Conservation (phyloP, 1,140 invertebrate species). For the Littorina saxatilis region DNA sequence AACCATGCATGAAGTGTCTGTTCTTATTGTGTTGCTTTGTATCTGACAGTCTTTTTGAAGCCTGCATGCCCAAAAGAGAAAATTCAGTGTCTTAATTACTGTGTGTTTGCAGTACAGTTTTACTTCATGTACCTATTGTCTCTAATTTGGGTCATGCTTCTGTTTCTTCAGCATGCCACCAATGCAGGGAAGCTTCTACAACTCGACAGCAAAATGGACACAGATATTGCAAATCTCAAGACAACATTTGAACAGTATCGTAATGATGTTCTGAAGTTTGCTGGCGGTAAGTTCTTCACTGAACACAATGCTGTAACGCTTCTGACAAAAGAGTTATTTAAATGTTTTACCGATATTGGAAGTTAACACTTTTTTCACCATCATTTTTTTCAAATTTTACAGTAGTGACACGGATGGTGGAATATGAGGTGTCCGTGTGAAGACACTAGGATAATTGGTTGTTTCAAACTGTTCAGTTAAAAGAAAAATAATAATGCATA, state of each 20-base stretch:
- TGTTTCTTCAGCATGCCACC: slow-evolving; percentile 62
- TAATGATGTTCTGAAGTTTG: slow-evolving; percentile 73
- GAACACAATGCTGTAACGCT: neutral
- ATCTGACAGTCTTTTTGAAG: neutral
- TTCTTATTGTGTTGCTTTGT: too few species aligned
- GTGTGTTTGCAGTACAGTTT: neutral
- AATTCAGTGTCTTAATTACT: too few species aligned
- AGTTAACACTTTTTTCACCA: too few species aligned
- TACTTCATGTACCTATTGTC: neutral
- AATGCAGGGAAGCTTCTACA: slow-evolving; percentile 68
- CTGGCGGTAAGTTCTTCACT: slow-evolving; percentile 66
- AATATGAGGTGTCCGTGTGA: too few species aligned
- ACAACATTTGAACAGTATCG: slow-evolving; percentile 72
- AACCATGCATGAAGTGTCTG: too few species aligned
- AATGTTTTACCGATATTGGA: neutral
- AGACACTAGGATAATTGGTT: too few species aligned
- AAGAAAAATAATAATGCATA: too few species aligned
- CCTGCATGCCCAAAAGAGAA: too few species aligned
- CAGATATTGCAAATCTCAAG: slow-evolving; percentile 70
- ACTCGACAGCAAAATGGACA: slow-evolving; percentile 73
- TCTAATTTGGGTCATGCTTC: neutral
- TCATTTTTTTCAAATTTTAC: too few species aligned
- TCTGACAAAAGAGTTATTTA: neutral
- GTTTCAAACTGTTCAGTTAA: too few species aligned
- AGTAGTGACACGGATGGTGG: too few species aligned